Evolutionary conservation across 2,113 vertebrate species (phyloP).

Genomic region (Phylloscopus trochilus): DNA sequence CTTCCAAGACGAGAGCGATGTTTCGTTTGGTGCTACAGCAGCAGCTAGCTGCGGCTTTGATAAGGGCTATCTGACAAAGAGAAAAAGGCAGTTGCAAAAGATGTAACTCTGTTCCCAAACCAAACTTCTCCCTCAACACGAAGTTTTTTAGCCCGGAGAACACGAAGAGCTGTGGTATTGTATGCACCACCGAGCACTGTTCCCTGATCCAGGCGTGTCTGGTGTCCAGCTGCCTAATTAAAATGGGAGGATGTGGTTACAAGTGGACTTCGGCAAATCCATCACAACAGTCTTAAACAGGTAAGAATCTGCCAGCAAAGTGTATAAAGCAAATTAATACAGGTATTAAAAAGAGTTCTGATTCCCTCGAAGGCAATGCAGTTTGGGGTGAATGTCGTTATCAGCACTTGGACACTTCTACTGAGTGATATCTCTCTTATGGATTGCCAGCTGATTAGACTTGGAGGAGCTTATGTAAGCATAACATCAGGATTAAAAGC

Average conservation of each 20-base stretch:
- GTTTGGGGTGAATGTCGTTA: neutral
- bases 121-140: neutral
- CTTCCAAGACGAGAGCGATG: neutral
- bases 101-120: neutral
- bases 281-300: neutral
- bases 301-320: neutral
- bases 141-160: neutral
- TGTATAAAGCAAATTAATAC: neutral
- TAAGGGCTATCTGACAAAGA: neutral
- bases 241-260: neutral
- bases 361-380: neutral
- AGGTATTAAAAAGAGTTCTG: neutral
- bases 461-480: neutral
- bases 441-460: neutral
- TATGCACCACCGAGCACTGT: fast-evolving
- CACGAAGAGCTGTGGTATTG: fast-evolving
- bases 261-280: neutral
- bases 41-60: neutral
- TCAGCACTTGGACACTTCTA: neutral
- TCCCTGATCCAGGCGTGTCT: neutral
- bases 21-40: neutral
- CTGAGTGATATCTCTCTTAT: neutral
- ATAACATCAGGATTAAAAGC: neutral
- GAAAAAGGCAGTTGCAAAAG: neutral
- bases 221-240: neutral